These are phyloP conservation scores for Diabrotica undecimpunctata DNA, from an alignment of 1,140 invertebrate genomes.

Conservation along the genomic window DNA sequence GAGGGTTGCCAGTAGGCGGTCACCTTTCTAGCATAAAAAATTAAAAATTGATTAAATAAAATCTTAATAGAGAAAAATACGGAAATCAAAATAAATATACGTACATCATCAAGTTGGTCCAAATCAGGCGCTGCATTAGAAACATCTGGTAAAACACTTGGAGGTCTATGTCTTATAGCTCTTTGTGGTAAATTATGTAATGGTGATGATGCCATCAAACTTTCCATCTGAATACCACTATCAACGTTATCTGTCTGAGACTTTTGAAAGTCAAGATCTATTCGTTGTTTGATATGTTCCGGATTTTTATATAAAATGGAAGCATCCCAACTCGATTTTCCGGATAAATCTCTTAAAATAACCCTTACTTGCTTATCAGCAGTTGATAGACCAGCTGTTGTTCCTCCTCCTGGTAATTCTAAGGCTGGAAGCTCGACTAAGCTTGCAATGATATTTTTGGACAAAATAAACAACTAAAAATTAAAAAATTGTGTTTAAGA, in stretches of 20 bases:
- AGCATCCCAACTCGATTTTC: slow-evolving; percentile 96
- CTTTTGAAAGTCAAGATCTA: background rate
- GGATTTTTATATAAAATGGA: slow-evolving; percentile 82
- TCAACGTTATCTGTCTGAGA: background rate
- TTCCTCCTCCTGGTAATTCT: slow-evolving; percentile 78
- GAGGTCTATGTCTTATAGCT: slow-evolving; percentile 66
- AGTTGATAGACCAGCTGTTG: slow-evolving; percentile 66
- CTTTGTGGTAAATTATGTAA: slow-evolving; percentile 56
- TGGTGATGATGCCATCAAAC: slow-evolving; percentile 41
- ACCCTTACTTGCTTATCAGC: slow-evolving; percentile 75
- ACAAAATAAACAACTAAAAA: slow-evolving; percentile 82
- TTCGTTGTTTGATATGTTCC: slow-evolving; percentile 30
- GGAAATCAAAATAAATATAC: slow-evolving; percentile 38
- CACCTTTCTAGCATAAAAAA: too few relatives aligned
- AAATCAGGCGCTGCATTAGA: slow-evolving; percentile 81
- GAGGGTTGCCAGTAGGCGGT: too few relatives aligned
- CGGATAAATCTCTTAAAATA: slow-evolving; percentile 85
- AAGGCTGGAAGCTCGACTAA: slow-evolving; percentile 88
- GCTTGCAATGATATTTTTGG: slow-evolving; percentile 79
- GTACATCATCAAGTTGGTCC: slow-evolving; percentile 90
- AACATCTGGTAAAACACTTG: slow-evolving; percentile 73
- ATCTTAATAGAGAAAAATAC: too few relatives aligned
- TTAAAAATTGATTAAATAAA: too few relatives aligned
- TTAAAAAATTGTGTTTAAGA: slow-evolving; percentile 14
- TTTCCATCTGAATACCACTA: slow-evolving; percentile 43